Base-by-base conservation (phyloP, 1,140 invertebrate species). In the Rhopalosiphum padi region DNA sequence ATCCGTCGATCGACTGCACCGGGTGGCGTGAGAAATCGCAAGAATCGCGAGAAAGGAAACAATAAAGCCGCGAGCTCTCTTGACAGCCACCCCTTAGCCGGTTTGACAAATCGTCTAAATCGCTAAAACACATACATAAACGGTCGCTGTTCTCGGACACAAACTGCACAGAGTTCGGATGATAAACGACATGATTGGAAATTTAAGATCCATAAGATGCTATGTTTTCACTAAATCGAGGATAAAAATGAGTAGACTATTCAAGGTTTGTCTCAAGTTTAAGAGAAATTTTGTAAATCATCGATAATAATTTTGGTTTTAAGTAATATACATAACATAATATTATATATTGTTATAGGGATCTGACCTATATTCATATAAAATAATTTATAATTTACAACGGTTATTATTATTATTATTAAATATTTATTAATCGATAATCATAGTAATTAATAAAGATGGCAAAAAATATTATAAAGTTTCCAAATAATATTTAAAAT, bases 141-240 rank as follows among this genome's bases (percentile, higher is more conserved):
- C 51, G n/a, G 48, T 53, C 18, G 51, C 9, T 55, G 41, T 89
- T 25, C 35, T 41, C 6, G 48, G 23, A 55, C n/a, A 5, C 35
- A 5, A 41, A 89, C 48, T 55, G n/a, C 48, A 51, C n/a, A 51
- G 30, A 35, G n/a, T 37, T 51, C 18, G 15, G 35, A 89, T 89
- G 87, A 89, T 89, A 89, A 89, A 53, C 37, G 88, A 48, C n/a
- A 89, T 37, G 9, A 25, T 55, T 89, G 8, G 41, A 89, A 55
- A 89, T 89, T 53, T 55, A 89, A 53, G 48, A 89, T 89, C 23
- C 46, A 9, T 51, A 53, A 37, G 48, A 89, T 23, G n/a, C 37
- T 89, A 23, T 37, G 87, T 89, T 77, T 77, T 77, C 4, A 22
- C 35, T 35, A 89, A 48, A 25, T 53, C 8, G 8, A 25, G 1